A percentile compares a stretch with the other conserved stretches of the same genome.
Conservation (phyloP, 2,113 vertebrate genomes). For the Aegotheles bennettii region DNA sequence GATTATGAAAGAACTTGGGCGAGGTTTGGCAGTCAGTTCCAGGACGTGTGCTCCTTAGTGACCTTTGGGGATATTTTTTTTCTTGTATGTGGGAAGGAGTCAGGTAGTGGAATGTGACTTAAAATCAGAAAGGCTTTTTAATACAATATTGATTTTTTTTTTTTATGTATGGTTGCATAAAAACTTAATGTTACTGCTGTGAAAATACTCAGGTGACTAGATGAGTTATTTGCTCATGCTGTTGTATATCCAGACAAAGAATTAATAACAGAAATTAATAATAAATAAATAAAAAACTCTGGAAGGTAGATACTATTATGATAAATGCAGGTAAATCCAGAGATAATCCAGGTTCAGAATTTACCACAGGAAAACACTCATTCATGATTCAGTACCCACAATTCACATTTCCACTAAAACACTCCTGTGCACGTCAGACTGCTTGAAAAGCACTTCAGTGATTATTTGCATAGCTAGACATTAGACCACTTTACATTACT, state of each 20-base stretch:
- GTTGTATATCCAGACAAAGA: background rate
- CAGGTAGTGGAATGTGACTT: background rate
- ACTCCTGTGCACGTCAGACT: background rate
- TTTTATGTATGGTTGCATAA: background rate
- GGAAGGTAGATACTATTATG: background rate
- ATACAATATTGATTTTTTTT: background rate
- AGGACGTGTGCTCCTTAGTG: background rate
- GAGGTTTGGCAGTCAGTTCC: background rate
- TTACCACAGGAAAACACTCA: background rate
- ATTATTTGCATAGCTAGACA: background rate
- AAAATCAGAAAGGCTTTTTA: background rate
- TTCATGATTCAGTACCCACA: background rate
- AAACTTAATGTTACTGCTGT: background rate
- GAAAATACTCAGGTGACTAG: background rate
- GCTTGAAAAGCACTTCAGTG: background rate
- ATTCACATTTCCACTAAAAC: background rate
- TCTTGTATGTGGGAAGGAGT: background rate
- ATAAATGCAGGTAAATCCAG: background rate
- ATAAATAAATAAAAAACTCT: background rate
- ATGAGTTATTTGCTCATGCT: background rate
- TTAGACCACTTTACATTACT: background rate
- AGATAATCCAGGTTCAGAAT: background rate
- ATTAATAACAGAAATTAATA: background rate
- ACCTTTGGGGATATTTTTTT: background rate
- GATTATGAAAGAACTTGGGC: constrained; percentile 9